Percentiles rank a stretch among this genome's conserved stretches.
Evolutionary conservation across 2,113 vertebrate species (phyloP).

Genomic region (Meriones unguiculatus): DNA sequence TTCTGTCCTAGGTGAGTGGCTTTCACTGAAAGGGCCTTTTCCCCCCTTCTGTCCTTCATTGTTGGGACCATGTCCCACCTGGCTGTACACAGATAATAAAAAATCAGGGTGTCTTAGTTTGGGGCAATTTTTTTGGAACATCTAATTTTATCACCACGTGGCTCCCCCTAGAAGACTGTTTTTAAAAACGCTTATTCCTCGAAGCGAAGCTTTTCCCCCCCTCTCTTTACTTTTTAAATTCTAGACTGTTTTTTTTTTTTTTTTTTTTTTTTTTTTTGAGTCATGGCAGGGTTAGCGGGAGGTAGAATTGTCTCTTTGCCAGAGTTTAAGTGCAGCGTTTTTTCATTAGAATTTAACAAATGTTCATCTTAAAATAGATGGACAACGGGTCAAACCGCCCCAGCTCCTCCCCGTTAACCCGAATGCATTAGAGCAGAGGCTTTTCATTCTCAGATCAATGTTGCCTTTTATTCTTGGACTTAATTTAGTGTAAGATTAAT

Average conservation of each 20-base stretch:
- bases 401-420: constrained; percentile 84
- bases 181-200: constrained; percentile 82
- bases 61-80: constrained; percentile 55
- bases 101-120: neutral
- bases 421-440: constrained; percentile 82
- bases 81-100: neutral
- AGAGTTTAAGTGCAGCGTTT: constrained; percentile 90
- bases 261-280: constrained; percentile 80
- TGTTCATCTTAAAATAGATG: constrained; percentile 91
- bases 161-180: constrained; percentile 67
- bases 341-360: constrained; percentile 91
- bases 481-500: constrained; percentile 65
- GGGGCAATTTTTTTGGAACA: neutral
- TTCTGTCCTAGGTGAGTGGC: constrained; percentile 38
- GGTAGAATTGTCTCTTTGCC: constrained; percentile 87
- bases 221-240: constrained; percentile 77
- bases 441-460: constrained; percentile 83
- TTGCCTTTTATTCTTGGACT: constrained; percentile 77
- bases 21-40: constrained; percentile 54
- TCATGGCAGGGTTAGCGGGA: constrained; percentile 55
- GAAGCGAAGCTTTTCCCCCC: constrained; percentile 23
- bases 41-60: neutral
- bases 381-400: constrained; percentile 86
- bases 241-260: constrained; percentile 20
- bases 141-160: constrained; percentile 18